phyloP scores from a whole-genome alignment of 1,140 invertebrate genomes.

The Papilio glaucus region DNA sequence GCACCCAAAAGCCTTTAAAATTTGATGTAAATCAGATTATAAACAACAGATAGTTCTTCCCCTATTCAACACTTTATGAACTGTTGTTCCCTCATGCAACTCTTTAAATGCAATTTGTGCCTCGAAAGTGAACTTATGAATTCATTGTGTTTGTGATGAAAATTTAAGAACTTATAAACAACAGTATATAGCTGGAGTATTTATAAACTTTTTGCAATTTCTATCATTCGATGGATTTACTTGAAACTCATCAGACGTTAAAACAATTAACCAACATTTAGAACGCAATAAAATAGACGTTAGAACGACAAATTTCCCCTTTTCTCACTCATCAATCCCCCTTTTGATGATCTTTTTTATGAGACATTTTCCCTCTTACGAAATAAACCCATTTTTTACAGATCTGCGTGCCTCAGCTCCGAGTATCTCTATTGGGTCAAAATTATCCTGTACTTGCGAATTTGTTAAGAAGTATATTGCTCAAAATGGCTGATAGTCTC shows the following conservation, averaged over 20 bases:
- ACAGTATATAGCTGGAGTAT: too few species aligned
- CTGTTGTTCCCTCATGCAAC: constrained; percentile 1
- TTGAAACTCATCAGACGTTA: too few species aligned
- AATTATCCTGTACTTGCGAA: constrained; percentile 67
- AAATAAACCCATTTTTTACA: constrained; percentile 42
- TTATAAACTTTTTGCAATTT: too few species aligned
- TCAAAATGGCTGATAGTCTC: constrained; percentile 68
- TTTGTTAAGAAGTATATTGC: constrained; percentile 57
- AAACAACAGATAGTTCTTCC: background rate
- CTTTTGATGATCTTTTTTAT: too few species aligned
- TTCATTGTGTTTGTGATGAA: background rate
- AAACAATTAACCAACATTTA: too few species aligned
- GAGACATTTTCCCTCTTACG: background rate
- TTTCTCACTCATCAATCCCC: too few species aligned
- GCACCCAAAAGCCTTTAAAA: background rate
- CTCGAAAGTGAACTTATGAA: background rate
- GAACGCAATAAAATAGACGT: too few species aligned
- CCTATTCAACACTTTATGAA: background rate
- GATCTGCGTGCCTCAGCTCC: constrained; percentile 70
- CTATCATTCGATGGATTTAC: too few species aligned
- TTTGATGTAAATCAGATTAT: background rate
- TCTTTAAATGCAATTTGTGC: too few species aligned
- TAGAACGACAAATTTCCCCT: too few species aligned
- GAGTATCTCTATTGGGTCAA: constrained; percentile 63
- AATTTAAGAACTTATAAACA: too few species aligned